A percentile compares a stretch with the other conserved stretches of the same genome.
These are phyloP conservation scores for Axinella damicornis DNA, from an alignment of 37 sponge, comb jelly and placozoan genomes.

Conservation along the genomic window DNA sequence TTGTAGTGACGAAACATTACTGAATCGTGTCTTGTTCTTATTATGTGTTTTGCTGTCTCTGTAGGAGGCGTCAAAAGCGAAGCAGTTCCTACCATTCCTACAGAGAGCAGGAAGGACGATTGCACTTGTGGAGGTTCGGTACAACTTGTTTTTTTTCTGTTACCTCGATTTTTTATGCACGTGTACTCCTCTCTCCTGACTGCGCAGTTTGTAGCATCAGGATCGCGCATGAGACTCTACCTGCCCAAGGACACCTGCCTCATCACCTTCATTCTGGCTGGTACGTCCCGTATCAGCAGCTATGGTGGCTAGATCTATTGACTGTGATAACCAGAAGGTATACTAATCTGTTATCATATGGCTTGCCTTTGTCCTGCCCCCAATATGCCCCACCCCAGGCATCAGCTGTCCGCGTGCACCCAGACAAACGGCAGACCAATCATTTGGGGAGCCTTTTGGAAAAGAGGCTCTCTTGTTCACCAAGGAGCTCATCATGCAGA, in stretches of 20 bases:
- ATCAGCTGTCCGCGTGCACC: constrained; percentile 87
- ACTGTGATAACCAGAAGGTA: too few relatives aligned
- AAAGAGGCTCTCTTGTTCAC: constrained; percentile 90
- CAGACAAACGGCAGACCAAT: constrained; percentile 40
- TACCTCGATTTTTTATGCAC: too few relatives aligned
- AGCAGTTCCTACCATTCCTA: constrained; percentile 91
- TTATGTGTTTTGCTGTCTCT: too few relatives aligned
- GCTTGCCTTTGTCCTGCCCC: not conserved
- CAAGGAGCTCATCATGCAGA: constrained; percentile 89
- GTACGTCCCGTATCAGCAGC: constrained; percentile 30
- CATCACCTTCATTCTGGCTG: constrained; percentile 93
- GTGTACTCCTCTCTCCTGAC: too few relatives aligned
- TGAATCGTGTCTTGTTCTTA: too few relatives aligned
- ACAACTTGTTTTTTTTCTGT: not conserved
- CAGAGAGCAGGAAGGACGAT: constrained; percentile 87
- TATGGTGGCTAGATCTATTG: too few relatives aligned
- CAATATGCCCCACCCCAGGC: constrained; percentile 15
- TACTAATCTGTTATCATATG: not conserved
- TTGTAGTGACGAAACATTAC: too few relatives aligned
- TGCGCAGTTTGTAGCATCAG: constrained; percentile 97
- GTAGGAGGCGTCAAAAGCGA: constrained; percentile 74
- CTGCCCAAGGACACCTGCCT: constrained; percentile 96
- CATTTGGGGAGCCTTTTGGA: constrained; percentile 86
- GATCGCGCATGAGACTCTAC: constrained; percentile 86
- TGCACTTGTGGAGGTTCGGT: constrained; percentile 88